These are phyloP conservation scores for Phocoena phocoena DNA, from an alignment of 2,113 vertebrate species.

Conservation along the genomic window DNA sequence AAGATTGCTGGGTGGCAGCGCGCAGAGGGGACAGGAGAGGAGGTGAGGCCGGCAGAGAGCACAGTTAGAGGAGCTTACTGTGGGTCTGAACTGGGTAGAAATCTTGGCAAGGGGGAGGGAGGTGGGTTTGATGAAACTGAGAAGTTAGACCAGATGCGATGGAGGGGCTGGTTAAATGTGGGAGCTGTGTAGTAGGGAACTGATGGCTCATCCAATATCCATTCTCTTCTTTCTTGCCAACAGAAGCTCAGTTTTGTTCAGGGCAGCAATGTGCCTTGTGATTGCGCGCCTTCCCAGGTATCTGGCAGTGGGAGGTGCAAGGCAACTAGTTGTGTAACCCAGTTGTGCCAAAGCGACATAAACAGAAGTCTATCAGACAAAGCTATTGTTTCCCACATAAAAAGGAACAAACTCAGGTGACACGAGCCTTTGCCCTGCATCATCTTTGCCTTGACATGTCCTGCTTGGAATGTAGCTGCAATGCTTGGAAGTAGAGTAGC, in stretches of 20 bases:
- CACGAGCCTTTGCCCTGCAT: not conserved
- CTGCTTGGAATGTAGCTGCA: not conserved
- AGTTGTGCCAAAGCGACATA: fast-evolving
- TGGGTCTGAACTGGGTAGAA: not conserved
- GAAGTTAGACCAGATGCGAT: fast-evolving
- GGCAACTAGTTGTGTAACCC: fast-evolving
- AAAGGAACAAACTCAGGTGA: not conserved
- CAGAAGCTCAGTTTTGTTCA: not conserved
- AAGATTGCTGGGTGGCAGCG: not conserved
- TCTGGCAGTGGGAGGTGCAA: not conserved
- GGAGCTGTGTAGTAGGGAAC: fast-evolving
- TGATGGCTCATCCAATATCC: not conserved
- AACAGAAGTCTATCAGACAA: not conserved
- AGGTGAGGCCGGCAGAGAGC: not conserved
- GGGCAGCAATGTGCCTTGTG: not conserved
- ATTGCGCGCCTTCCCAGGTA: too few species aligned
- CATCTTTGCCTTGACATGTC: not conserved
- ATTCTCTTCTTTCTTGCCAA: not conserved
- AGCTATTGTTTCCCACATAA: not conserved
- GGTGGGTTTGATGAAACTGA: not conserved
- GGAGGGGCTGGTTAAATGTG: not conserved
- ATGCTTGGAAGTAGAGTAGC: not conserved
- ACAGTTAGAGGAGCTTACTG: not conserved
- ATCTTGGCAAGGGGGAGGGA: not conserved
- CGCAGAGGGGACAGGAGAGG: not conserved